Conservation (phyloP, 1,140 invertebrate species). For the Drosophila quadrilineata region DNA sequence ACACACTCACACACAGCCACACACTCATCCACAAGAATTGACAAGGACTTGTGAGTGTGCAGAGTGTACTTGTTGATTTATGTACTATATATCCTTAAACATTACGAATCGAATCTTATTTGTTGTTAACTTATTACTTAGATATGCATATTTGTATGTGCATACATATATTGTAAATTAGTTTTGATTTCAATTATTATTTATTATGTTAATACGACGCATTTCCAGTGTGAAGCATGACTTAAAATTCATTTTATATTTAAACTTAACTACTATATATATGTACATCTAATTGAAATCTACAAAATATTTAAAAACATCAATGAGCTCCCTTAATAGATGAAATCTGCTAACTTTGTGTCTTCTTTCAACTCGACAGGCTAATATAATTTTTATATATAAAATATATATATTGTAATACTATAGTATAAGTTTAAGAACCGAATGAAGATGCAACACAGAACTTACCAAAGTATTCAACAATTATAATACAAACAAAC, state of each 20-base stretch:
- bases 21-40: slow-evolving; percentile 17
- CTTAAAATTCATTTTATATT: slow-evolving; percentile 11
- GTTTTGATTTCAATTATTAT: slow-evolving; percentile 12
- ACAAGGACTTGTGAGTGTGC: slow-evolving; percentile 23
- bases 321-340: slow-evolving; percentile 57
- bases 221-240: slow-evolving; percentile 32
- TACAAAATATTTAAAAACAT: slow-evolving; percentile 23
- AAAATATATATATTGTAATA: slow-evolving; percentile 6
- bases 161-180: slow-evolving; percentile 26
- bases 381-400: slow-evolving; percentile 14
- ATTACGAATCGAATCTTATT: slow-evolving; percentile 32
- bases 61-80: slow-evolving; percentile 42
- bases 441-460: slow-evolving; percentile 23
- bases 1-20: slow-evolving; percentile 23
- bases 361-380: slow-evolving; percentile 49
- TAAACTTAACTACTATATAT: slow-evolving; percentile 12
- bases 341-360: slow-evolving; percentile 68
- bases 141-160: slow-evolving; percentile 30
- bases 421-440: slow-evolving; percentile 22
- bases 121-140: slow-evolving; percentile 72
- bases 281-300: slow-evolving; percentile 16
- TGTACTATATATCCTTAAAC: slow-evolving; percentile 27
- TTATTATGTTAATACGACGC: slow-evolving; percentile 13
- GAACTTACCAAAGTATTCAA: slow-evolving; percentile 70
- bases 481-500: slow-evolving; percentile 27